Conservation (phyloP, 2,797 vertebrate species). For the Meda fulgida region DNA sequence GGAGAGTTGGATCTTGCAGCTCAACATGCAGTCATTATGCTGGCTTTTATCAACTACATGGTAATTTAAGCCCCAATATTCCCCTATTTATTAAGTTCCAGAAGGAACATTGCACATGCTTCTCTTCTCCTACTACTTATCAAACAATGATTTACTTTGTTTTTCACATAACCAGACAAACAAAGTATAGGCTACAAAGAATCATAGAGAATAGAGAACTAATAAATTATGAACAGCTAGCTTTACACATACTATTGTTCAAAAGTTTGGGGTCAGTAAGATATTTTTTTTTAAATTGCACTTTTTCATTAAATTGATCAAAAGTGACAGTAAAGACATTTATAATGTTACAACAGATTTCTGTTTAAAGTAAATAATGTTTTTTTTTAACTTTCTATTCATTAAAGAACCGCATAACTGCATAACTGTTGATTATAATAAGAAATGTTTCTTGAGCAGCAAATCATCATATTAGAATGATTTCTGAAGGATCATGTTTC, state of each 20-base stretch:
- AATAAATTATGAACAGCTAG: background rate
- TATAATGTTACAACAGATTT: background rate
- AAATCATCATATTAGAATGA: background rate
- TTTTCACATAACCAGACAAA: background rate
- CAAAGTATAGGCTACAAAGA: background rate
- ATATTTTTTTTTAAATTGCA: background rate
- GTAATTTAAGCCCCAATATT: constrained; percentile 65
- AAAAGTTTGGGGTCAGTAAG: background rate
- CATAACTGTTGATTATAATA: background rate
- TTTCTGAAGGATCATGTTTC: background rate
- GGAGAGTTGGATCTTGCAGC: constrained; percentile 84
- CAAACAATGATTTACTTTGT: background rate
- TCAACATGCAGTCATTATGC: constrained; percentile 81
- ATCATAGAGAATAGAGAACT: background rate
- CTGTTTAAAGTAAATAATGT: background rate
- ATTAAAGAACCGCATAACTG: background rate
- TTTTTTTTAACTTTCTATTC: background rate
- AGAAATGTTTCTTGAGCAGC: background rate
- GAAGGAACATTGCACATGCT: constrained; percentile 24
- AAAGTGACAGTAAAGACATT: background rate
- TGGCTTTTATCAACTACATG: constrained; percentile 81
- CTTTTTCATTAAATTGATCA: background rate
- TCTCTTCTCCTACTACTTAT: background rate
- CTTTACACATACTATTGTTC: background rate
- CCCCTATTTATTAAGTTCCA: constrained; percentile 30